Evolutionary conservation across 2,113 vertebrate species (phyloP).

Genomic region (Xiphophorus couchianus): DNA sequence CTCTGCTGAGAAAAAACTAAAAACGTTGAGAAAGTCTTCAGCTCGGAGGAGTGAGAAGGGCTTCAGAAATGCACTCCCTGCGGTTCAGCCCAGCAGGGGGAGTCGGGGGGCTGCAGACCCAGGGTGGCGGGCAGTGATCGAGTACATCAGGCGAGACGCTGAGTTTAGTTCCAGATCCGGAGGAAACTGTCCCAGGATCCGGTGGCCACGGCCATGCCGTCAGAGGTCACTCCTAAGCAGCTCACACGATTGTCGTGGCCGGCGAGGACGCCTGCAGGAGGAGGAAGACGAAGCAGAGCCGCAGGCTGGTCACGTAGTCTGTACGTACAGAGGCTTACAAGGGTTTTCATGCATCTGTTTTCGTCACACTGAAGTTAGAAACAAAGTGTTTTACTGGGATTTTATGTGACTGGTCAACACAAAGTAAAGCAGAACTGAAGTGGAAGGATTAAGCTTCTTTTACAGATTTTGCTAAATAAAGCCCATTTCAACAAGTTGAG

Average conservation of each 20-base stretch:
- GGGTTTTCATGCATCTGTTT: not conserved
- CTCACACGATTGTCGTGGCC: conserved; percentile 98
- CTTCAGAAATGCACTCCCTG: conserved; percentile 62
- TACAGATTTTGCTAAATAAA: not conserved
- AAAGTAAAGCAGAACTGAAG: not conserved
- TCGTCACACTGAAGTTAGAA: not conserved
- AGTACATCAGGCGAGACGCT: conserved; percentile 16
- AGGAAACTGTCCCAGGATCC: conserved; percentile 99
- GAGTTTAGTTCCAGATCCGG: conserved; percentile 95
- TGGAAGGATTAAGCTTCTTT: not conserved
- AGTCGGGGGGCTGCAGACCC: conserved; percentile 29
- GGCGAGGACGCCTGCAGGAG: conserved; percentile 88
- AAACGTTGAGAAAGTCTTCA: conserved; percentile 83
- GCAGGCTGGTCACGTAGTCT: not conserved
- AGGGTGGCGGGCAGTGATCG: conserved; percentile 49
- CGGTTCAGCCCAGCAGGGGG: conserved; percentile 59
- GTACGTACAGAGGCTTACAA: too few species aligned
- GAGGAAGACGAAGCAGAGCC: not conserved
- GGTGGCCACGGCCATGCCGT: conserved; percentile 98
- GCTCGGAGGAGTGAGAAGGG: conserved; percentile 27
- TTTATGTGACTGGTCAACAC: not conserved
- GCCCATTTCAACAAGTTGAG: not conserved
- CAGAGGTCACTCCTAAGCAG: conserved; percentile 95
- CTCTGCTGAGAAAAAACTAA: conserved; percentile 74
- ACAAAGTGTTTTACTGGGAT: not conserved